Percentiles rank a stretch among this genome's conserved stretches.
Conservation (phyloP, 2,888 invertebrate genomes). For the Phania funesta region DNA sequence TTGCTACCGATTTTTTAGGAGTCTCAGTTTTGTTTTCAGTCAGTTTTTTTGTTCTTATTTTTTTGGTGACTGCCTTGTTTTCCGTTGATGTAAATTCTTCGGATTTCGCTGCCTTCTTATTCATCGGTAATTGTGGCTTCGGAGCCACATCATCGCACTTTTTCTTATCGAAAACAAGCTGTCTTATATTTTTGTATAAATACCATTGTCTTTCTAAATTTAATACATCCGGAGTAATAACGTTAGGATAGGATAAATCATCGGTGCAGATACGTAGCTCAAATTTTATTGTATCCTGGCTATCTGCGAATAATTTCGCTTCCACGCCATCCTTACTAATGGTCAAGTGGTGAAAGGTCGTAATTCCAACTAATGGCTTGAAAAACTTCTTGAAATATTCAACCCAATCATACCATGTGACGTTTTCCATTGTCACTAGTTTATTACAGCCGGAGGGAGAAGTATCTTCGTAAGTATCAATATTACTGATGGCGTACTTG, state of each 20-base stretch:
- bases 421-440: neutral
- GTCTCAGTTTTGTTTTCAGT: no score
- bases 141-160: no score
- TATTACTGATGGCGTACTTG: neutral
- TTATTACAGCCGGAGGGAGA: slow-evolving; percentile 23
- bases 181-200: no score
- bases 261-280: neutral
- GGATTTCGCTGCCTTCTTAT: no score
- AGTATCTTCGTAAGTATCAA: slow-evolving; percentile 30
- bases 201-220: no score
- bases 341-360: slow-evolving; percentile 12
- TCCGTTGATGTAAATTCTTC: no score
- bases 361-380: slow-evolving; percentile 13
- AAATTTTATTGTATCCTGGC: slow-evolving; percentile 1
- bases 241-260: neutral
- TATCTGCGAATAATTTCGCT: slow-evolving; percentile 18
- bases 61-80: no score
- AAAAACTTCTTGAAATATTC: slow-evolving; percentile 22
- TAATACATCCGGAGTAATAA: no score
- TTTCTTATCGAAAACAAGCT: no score
- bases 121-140: no score
- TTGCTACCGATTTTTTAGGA: no score
- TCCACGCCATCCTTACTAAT: neutral
- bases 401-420: slow-evolving; percentile 27
- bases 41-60: no score